phyloP scores from a whole-genome alignment of 1,140 invertebrate species.

The Brachionus plicatilis region DNA sequence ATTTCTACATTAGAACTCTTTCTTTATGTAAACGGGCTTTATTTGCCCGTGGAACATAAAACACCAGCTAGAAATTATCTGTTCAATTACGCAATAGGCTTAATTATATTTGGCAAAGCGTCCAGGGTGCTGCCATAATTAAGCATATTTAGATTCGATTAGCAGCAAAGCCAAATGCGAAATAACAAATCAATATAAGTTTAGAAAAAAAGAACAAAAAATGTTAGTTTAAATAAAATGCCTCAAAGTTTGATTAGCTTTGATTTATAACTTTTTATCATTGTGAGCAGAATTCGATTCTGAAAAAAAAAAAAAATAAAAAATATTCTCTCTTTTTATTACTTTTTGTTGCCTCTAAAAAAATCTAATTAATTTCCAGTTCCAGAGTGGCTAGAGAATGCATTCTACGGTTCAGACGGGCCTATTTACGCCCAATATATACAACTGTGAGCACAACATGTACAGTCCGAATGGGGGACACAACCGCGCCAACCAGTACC shows the following conservation, averaged over 20 bases:
- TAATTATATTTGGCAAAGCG: background rate
- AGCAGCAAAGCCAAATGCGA: background rate
- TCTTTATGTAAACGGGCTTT: background rate
- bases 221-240: slow-evolving; percentile 24
- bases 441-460: slow-evolving; percentile 28
- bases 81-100: background rate
- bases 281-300: background rate
- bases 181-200: background rate
- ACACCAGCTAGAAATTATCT: background rate
- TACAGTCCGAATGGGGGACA: background rate
- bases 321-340: background rate
- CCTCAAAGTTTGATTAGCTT: slow-evolving; percentile 15
- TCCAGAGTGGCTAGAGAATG: background rate
- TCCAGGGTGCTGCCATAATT: slow-evolving; percentile 2
- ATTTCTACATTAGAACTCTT: background rate
- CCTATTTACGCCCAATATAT: slow-evolving; percentile 26
- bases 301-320: background rate
- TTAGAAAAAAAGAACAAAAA: background rate
- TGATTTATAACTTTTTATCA: slow-evolving; percentile 36
- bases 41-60: background rate
- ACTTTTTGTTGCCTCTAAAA: background rate
- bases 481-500: background rate
- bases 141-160: slow-evolving; percentile 10
- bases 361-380: background rate
- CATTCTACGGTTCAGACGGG: slow-evolving; percentile 37